phyloP scores from a whole-genome alignment of 2,113 vertebrate genomes.

The Pongo pygmaeus region DNA sequence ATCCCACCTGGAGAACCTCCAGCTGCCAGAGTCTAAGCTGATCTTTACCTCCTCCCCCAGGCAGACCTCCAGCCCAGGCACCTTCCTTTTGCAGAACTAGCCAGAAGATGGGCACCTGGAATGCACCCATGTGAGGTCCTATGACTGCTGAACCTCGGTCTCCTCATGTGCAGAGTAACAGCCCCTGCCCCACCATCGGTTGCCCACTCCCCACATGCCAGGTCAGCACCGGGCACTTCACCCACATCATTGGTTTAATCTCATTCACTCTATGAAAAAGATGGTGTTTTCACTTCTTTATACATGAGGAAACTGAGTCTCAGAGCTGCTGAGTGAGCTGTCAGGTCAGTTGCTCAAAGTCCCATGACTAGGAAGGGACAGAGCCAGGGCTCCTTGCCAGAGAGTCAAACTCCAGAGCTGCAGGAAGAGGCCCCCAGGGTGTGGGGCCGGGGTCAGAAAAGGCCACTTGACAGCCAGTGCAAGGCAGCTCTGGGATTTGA shows the following conservation, averaged over 20 bases:
- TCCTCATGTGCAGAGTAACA: neutral
- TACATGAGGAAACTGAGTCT: neutral
- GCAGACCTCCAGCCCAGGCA: neutral
- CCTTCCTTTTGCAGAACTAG: neutral
- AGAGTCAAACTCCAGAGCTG: neutral
- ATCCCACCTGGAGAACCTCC: neutral
- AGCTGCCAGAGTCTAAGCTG: too few relatives aligned
- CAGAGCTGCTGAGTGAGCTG: too few relatives aligned
- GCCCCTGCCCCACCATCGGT: neutral
- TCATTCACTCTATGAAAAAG: neutral
- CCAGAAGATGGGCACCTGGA: neutral
- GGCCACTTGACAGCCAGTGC: neutral
- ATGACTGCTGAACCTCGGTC: accelerated
- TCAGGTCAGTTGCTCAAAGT: neutral
- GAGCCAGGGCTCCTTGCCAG: neutral
- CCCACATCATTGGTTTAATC: neutral
- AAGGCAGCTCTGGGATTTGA: neutral
- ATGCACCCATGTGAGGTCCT: neutral
- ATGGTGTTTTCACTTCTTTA: neutral
- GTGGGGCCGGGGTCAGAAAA: neutral
- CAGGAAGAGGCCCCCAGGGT: neutral
- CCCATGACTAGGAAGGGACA: neutral
- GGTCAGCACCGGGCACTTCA: neutral
- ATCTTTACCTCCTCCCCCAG: neutral
- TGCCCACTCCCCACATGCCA: too few relatives aligned